Conservation (phyloP, 23 tunicate species). For the Trididemnum nubilum region DNA sequence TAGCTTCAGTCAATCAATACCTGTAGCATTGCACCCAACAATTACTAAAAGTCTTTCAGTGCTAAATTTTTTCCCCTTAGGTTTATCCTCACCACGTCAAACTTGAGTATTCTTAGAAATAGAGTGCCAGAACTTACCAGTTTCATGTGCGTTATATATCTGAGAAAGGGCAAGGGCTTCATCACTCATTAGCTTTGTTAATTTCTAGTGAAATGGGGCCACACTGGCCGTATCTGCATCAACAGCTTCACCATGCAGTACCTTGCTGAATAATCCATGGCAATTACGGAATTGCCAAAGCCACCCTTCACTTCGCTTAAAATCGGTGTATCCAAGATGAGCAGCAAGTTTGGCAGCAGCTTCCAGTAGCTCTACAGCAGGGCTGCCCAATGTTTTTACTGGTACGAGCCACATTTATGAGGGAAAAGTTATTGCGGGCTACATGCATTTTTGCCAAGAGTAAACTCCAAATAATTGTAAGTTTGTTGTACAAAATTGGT, state of each 20-base stretch:
- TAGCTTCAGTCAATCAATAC: background rate
- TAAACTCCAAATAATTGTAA: too few species aligned
- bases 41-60: background rate
- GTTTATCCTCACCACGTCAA: slow-evolving; percentile 22
- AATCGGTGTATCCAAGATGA: slow-evolving; percentile 27
- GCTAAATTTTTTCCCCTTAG: slow-evolving; percentile 18
- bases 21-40: slow-evolving; percentile 1
- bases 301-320: slow-evolving; percentile 31
- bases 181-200: slow-evolving; percentile 11
- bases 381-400: too few species aligned
- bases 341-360: slow-evolving; percentile 37
- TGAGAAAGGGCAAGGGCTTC: slow-evolving; percentile 16
- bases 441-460: too few species aligned
- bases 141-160: slow-evolving; percentile 9
- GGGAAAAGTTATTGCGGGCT: too few species aligned
- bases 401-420: too few species aligned
- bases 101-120: slow-evolving; percentile 18
- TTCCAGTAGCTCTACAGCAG: slow-evolving; percentile 16
- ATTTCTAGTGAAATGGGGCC: slow-evolving; percentile 9
- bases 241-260: slow-evolving; percentile 31
- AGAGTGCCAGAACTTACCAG: slow-evolving; percentile 26
- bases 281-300: slow-evolving; percentile 17
- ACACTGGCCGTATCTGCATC: slow-evolving; percentile 16
- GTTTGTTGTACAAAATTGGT: too few species aligned
- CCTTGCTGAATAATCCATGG: slow-evolving; percentile 27